Evolutionary conservation across 2,888 invertebrate species (phyloP).

Genomic region (Sinelater perroti): DNA sequence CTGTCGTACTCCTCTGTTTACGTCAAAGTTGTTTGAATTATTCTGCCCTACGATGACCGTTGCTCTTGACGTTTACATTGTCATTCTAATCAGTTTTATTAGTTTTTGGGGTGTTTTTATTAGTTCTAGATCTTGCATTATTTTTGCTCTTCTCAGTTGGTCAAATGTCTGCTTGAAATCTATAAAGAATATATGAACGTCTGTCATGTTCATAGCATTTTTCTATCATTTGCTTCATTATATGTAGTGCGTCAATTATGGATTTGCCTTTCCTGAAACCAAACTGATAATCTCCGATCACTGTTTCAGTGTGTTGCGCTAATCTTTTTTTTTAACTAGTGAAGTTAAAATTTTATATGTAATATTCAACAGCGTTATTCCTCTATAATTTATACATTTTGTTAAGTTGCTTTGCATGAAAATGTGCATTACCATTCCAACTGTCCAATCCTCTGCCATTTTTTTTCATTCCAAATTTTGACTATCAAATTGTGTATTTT

Average conservation of each 20-base stretch:
- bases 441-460: too few species aligned
- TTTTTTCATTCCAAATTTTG: too few species aligned
- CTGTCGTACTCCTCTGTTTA: neutral
- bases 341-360: neutral
- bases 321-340: neutral
- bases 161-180: neutral
- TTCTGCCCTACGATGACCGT: too few species aligned
- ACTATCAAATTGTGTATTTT: too few species aligned
- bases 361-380: neutral
- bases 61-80: slow-evolving; percentile 2
- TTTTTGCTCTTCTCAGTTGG: slow-evolving; percentile 2
- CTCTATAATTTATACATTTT: neutral
- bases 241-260: neutral
- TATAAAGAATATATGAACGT: too few species aligned
- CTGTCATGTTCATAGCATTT: too few species aligned
- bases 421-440: too few species aligned
- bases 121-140: neutral
- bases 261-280: neutral
- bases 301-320: neutral
- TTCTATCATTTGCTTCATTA: slow-evolving; percentile 11
- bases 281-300: slow-evolving; percentile 1
- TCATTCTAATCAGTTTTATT: neutral
- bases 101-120: slow-evolving; percentile 4
- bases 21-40: neutral
- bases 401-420: neutral